These are phyloP conservation scores for Pomacea maculata DNA, from an alignment of 1,140 invertebrate genomes.

Conservation along the genomic window DNA sequence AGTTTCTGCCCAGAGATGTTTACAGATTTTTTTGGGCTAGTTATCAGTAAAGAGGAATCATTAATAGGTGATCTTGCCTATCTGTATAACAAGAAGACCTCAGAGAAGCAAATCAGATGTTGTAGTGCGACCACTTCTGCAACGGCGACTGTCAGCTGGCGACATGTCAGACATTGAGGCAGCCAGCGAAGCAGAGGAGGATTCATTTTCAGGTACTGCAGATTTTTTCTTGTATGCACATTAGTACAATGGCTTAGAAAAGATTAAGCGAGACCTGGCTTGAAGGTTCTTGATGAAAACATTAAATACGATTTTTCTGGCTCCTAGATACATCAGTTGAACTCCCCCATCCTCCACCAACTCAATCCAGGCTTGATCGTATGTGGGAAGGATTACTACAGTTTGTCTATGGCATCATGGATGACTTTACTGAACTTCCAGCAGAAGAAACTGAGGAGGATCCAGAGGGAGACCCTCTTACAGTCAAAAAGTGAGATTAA, in stretches of 20 bases:
- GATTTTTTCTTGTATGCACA: no score
- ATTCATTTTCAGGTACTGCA: conserved; percentile 15
- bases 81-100: conserved; percentile 6
- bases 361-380: neutral
- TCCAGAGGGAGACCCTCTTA: conserved; percentile 37
- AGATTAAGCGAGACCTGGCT: no score
- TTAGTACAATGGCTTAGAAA: no score
- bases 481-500: conserved; percentile 40
- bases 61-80: no score
- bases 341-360: neutral
- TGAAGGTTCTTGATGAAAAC: no score
- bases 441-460: conserved; percentile 24
- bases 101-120: conserved; percentile 15
- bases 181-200: conserved; percentile 19
- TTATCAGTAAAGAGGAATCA: no score
- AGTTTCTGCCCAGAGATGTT: no score
- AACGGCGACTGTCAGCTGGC: neutral
- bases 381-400: conserved; percentile 24
- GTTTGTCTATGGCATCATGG: conserved; percentile 31
- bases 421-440: conserved; percentile 39
- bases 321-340: neutral
- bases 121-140: neutral
- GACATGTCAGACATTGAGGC: conserved; percentile 8
- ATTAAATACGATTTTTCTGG: neutral
- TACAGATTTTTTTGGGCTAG: no score